Base-by-base conservation (phyloP, 2,113 vertebrate genomes). In the Phyllostomus hastatus region DNA sequence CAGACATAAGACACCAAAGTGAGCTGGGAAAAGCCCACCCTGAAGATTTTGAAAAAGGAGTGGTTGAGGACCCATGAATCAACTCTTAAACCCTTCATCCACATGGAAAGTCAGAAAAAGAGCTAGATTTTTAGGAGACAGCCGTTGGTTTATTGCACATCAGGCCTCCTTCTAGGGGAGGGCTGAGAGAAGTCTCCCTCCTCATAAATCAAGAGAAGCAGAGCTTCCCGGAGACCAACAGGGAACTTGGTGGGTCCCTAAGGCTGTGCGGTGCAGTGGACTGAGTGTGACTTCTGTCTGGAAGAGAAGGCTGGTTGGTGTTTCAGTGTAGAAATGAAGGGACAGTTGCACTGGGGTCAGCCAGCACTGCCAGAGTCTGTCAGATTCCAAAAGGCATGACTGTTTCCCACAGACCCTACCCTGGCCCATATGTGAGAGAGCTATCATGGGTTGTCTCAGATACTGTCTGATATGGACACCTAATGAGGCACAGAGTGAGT, bases 21-120 rank as follows among this genome's bases (percentile, higher is more conserved):
- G 38, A 91, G 69, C 73, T 76, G 41, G 82, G 90, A 96, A 97
- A 10, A 94, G 95, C 90, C 93, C 79, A 93, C 95, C 93, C 88
- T 91, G 94, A 90, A 91, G 83, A 93, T 64, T 83, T 41, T 61
- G 38, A 31, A 82, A 11, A 41, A 95, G 90, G n/a, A 33, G 61
- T 75, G 11, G 31, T 50, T 12, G 38, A 95, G 52, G 78, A 75
- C 41, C 67, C 35, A 78, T 73, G 24, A 78, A 82, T 90, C 92
- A 94, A 69, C 52, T 88, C 64, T 91, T 59, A 90, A 78, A 94
- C 33, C 70, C 96, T 96, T 72, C 41, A 85, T 81, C 54, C 35
- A 54, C 28, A 50, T 35, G 38, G 79, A 91, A 83, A 41, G 20
- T 83, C 79, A 90, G 38, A 41, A 48, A 76, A 81, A 86, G 90